Evolutionary conservation across 2,113 vertebrate species (phyloP), one percentile per base, ranked within the genome.

Genomic region (Hippocampus mohnikei): DNA sequence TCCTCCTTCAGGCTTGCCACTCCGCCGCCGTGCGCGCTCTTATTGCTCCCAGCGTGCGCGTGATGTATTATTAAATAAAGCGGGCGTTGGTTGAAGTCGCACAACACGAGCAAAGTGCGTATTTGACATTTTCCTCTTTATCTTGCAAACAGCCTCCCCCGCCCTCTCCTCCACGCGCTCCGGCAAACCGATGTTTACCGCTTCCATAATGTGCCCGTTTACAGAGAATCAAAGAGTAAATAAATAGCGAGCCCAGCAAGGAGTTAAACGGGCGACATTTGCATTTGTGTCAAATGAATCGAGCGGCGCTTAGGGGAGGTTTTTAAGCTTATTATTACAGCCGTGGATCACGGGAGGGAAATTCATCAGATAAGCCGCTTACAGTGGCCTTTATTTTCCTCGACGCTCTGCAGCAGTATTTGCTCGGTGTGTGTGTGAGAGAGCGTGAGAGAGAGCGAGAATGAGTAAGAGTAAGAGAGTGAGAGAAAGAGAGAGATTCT

Each of bases 281-380:
- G 67, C 67, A 79, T 82, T 76, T 70, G 67, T 75, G 78, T 69
- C 61, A 77, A 83, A 77, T 81, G 71, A 83, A 76, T 84, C 80
- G 71, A 27, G 62, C 67, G 56, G 33, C 59, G 77, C 81, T 42
- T 66, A 52, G 78, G 77, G 81, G 82, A 72, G 60, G 75, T 68
- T 69, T 83, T 84, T 78, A 78, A 73, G 75, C 73, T 83, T 73
- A 81, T 83, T 73, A 83, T 78, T 79, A 72, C 79, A 42, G 74
- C 44, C 62, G 71, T 81, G 78, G 76, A 88, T 84, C 74, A 81
- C 78, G 80, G 80, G 73, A 74, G 68, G 75, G 80, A 81, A 80
- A 86, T 87, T 79, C 69, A 84, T 86, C 84, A 83, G 82, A 86
- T 89, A 86, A 89, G 84, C 87, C 71, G 84, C 87, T 87, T 87